Base-by-base conservation (phyloP, 2,888 invertebrate species). In the Diogma glabrata region DNA sequence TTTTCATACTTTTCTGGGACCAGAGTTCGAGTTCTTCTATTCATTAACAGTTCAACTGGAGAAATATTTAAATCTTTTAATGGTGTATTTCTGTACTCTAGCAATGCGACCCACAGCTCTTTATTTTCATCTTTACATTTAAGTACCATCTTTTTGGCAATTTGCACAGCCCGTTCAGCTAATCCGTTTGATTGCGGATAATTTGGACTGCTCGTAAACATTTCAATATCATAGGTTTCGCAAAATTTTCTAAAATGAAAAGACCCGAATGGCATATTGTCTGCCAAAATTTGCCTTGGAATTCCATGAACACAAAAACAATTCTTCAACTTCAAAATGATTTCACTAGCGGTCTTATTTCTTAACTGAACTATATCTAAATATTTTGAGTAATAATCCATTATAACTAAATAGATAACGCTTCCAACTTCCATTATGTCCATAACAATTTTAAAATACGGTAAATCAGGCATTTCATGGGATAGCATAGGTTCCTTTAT, bases 51-150 rank as follows among this genome's bases (percentile, higher is more conserved):
- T 45, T 57, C 52, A 6, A 33, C 52, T 9, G 55, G 55, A 10
- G 53, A 52, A 7, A 50, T 47, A 47, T 53, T n/a, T 2, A 53
- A 30, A 3, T 47, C 47, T 33, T 53, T 54, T 19, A 52, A 47
- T 2, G 52, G 54, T 3, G 57, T 51, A 19, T 56, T 56, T 17
- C 56, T 46, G 30, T 54, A 57, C 51, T 56, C 55, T 3, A 53
- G 38, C n/a, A 56, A 40, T 8, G 52, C 52, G 2, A 53, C 20
- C 52, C 54, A 56, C 9, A 56, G 10, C 1, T 54, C 51, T n/a
- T n/a, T n/a, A n/a, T n/a, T n/a, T n/a, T n/a, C n/a, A n/a, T n/a
- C n/a, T n/a, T n/a, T n/a, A n/a, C n/a, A n/a, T n/a, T n/a, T n/a
- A n/a, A n/a, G n/a, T n/a, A n/a, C n/a, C n/a, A n/a, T n/a, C n/a